Base-by-base conservation (phyloP, 2,113 vertebrate species). In the Alouatta palliata region DNA sequence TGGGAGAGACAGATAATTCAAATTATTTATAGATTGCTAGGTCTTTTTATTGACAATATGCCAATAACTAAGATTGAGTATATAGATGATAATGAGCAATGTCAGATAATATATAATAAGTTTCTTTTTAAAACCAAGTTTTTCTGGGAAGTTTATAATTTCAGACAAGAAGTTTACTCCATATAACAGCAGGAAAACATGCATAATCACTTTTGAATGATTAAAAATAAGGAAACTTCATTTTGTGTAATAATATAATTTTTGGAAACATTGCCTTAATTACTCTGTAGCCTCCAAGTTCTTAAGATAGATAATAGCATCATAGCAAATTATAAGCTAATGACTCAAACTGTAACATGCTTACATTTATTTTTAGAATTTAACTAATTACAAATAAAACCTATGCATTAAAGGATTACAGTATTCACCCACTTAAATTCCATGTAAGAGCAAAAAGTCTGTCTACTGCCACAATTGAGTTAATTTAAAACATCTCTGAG, bases 311-410 rank as follows among this genome's bases (percentile, higher is more conserved):
- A 14, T 54, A 87, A 87, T 32, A 54, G 25, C 73, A 84, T 91
- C 61, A 81, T 16, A 92, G 16, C 32, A 81, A 75, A 79, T 71
- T 30, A 40, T 5, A 77, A 86, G 23, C 21, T 23, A 96, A 81
- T 3, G 27, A 47, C 3, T 90, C n/a, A 82, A 76, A 89, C 2
- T 47, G 4, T 87, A 94, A 54, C 6, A 49, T 66, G 43, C 30
- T 66, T 87, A 76, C 71, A 52, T 87, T 81, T 90, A 64, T 89
- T 88, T 85, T 90, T 80, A 56, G 21, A 45, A 40, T 85, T 81
- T 88, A 95, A 58, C 19, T 95, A 87, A 90, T 25, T 94, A 45
- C 7, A 87, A 94, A 87, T 54, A 83, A n/a, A 56, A 13, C 0
- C n/a, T 80, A 5, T 43, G 32, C n/a, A 82, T 47, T 88, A 32